phyloP scores from a whole-genome alignment of 2,797 vertebrate genomes.

The Melanotaenia maccullochi region DNA sequence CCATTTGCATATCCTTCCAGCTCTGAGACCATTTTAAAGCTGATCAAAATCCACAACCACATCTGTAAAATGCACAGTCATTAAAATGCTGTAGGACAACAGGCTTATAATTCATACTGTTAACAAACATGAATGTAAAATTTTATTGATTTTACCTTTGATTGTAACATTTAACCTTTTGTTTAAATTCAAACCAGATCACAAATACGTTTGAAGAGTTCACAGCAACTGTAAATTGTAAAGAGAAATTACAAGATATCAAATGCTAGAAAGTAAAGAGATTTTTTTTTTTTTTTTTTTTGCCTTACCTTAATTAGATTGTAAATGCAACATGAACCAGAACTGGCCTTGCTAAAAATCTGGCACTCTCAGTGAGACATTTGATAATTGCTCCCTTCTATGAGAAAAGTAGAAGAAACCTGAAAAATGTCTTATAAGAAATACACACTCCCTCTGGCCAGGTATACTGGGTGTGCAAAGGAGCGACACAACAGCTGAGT shows the following conservation, averaged over 20 bases:
- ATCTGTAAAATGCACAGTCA: slow-evolving; percentile 48
- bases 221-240: not conserved
- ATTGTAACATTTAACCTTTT: not conserved
- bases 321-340: rapidly evolving
- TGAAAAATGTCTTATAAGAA: not conserved
- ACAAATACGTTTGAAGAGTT: not conserved
- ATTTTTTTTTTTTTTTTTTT: not conserved
- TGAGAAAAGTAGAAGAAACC: not conserved
- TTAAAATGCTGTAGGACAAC: not conserved
- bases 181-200: not conserved
- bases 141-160: not conserved
- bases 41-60: slow-evolving; percentile 39
- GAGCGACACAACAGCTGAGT: not conserved
- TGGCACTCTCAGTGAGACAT: not conserved
- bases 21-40: slow-evolving; percentile 29
- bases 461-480: not conserved
- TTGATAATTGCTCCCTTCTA: not conserved
- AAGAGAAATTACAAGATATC: not conserved
- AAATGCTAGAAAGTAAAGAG: not conserved
- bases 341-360: not conserved
- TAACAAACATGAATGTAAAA: not conserved
- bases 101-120: not conserved
- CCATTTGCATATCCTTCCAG: not conserved
- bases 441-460: not conserved
- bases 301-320: slow-evolving; percentile 32